These are phyloP conservation scores for Fregata magnificens DNA, from an alignment of 2,113 vertebrate genomes.

Conservation along the genomic window DNA sequence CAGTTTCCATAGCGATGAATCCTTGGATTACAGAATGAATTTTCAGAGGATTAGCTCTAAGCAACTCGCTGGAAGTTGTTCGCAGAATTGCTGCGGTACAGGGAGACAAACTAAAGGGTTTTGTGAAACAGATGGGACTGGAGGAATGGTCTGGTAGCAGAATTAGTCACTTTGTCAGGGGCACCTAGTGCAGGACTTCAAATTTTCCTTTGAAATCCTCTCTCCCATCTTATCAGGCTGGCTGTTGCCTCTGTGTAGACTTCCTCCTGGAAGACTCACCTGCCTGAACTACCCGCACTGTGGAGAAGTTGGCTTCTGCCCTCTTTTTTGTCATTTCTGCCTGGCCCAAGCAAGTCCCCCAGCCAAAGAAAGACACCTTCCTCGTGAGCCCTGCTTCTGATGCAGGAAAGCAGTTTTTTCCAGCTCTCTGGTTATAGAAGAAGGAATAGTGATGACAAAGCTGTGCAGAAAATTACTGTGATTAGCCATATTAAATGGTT, in stretches of 20 bases:
- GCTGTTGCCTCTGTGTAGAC: background rate
- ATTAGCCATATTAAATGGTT: conserved; percentile 36
- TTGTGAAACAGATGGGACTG: background rate
- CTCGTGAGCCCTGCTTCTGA: background rate
- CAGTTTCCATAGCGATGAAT: conserved; percentile 72
- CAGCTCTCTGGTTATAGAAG: background rate
- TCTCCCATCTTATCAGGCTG: background rate
- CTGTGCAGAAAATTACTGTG: background rate
- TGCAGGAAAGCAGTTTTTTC: background rate
- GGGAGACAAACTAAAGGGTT: background rate
- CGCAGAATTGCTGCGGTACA: background rate
- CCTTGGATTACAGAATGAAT: conserved; percentile 52
- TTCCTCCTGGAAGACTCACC: background rate
- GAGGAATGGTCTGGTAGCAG: background rate
- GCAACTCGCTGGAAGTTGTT: conserved; percentile 41
- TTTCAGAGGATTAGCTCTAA: conserved; percentile 68
- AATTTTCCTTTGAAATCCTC: background rate
- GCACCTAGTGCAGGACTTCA: background rate
- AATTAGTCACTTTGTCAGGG: background rate
- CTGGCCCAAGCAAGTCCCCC: background rate
- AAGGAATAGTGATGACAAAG: background rate
- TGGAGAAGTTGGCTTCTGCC: background rate
- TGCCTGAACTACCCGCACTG: background rate
- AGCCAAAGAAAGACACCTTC: background rate
- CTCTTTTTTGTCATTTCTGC: background rate